Evolutionary conservation across 2,888 invertebrate genomes (phyloP), one percentile per base, ranked within the genome.

Genomic region (Anthrax anthrax): DNA sequence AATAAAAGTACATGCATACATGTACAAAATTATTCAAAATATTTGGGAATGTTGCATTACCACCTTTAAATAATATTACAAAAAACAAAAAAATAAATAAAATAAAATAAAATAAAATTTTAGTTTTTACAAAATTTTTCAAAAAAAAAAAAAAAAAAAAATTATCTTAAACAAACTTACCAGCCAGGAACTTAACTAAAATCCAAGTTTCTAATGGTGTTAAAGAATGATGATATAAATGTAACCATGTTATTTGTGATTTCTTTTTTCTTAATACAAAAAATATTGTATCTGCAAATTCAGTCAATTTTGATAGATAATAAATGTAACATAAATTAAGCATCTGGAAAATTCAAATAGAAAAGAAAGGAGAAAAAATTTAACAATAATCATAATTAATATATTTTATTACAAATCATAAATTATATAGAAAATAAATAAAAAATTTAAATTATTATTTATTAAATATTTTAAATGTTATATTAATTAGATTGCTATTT

Each of bases 191-290:
- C 65, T 90, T 90, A 13, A 90, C 86, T 27, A 84, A 81, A 43
- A 88, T 85, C 94, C 94, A 95, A 43, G 89, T 85, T 58, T 87
- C 81, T 72, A 91, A 74, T 0, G 92, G 91, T 83, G 95, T 95
- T 50, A 90, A 81, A 2, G 90, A 89, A 61, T 95, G 94, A 65
- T 95, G 95, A 61, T 92, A 91, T 60, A 94, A 76, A 62, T 95
- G 94, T 47, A 95, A 77, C 67, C 88, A 87, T 2, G 87, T 84
- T 43, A 94, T 81, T 70, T 95, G 94, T 34, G 78, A 77, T 51
- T 87, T 80, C 61, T 94, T 94, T 71, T 95, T 94, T 46, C 94
- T 76, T 59, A 94, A 73, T 39, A 94, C 87, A 70, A 95, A 95
- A 74, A 94, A 94, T 45, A 92, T 77, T 16, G 92, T 92, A 63